Conservation (phyloP, 2,113 vertebrate genomes). For the Lepidiolamprologus cunningtoni region DNA sequence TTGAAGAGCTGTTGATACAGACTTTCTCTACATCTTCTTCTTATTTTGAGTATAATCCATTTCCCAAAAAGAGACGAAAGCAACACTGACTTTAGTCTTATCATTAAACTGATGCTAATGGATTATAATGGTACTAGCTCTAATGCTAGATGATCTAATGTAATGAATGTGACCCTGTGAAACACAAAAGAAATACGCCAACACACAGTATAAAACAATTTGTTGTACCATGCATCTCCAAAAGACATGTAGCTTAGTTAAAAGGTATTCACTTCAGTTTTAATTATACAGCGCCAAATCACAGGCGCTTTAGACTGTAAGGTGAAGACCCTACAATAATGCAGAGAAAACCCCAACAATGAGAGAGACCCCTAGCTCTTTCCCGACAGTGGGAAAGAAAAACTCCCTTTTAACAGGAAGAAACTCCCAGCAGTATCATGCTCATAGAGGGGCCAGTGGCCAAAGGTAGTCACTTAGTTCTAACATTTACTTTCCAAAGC, state of each 20-base stretch:
- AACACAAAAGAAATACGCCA: not conserved
- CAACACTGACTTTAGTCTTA: not conserved
- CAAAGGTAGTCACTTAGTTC: not conserved
- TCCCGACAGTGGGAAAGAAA: not conserved
- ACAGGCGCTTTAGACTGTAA: not conserved
- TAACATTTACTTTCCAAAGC: not conserved
- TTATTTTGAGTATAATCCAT: not conserved
- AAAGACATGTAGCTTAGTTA: not conserved
- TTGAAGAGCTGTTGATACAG: not conserved
- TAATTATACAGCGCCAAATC: not conserved
- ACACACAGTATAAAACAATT: not conserved
- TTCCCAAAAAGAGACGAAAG: not conserved
- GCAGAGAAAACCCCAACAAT: not conserved
- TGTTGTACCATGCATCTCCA: not conserved
- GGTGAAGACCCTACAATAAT: not conserved
- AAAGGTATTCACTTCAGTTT: not conserved
- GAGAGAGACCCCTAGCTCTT: not conserved
- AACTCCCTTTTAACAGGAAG: not conserved
- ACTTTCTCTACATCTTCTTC: not conserved
- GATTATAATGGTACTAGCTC: not conserved
- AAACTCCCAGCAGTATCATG: not conserved
- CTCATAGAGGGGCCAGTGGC: not conserved
- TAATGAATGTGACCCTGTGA: not conserved
- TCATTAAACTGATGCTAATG: not conserved
- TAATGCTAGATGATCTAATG: not conserved